A percentile compares a stretch with the other conserved stretches of the same genome.
Evolutionary conservation across 2,797 vertebrate genomes (phyloP).

Genomic region (Luscinia luscinia): DNA sequence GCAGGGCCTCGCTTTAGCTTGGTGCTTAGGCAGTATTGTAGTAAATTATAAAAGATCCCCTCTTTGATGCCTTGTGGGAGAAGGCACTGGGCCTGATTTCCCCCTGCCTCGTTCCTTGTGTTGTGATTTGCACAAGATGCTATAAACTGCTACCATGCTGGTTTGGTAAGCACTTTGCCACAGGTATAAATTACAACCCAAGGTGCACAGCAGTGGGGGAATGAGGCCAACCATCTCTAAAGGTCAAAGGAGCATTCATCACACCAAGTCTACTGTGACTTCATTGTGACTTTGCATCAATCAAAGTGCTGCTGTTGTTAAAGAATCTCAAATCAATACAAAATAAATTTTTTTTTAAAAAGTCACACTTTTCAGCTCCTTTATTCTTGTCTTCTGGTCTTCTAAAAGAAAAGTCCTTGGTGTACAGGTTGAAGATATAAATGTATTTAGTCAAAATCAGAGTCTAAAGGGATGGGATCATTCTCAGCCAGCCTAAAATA

Average conservation of each 20-base stretch:
- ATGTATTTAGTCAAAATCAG: not conserved
- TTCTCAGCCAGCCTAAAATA: constrained; percentile 36
- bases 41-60: constrained; percentile 58
- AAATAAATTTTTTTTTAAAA: not conserved
- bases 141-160: constrained; percentile 51
- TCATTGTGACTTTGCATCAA: constrained; percentile 52
- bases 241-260: constrained; percentile 63
- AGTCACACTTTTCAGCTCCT: not conserved
- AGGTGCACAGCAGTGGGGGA: constrained; percentile 38
- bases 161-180: constrained; percentile 34
- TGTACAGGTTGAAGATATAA: not conserved
- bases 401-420: not conserved
- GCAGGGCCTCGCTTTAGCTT: not conserved
- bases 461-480: not conserved
- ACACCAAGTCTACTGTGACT: constrained; percentile 23
- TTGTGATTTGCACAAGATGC: not conserved
- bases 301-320: constrained; percentile 41
- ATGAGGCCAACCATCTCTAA: constrained; percentile 48
- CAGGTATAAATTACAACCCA: constrained; percentile 52
- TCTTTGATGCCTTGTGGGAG: constrained; percentile 46
- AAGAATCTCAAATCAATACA: constrained; percentile 29
- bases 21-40: not conserved
- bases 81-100: constrained; percentile 2
- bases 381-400: constrained; percentile 5
- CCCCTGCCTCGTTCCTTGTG: not conserved